A percentile compares a stretch with the other conserved stretches of the same genome.
phyloP scores from a whole-genome alignment of 2,888 invertebrate genomes.

The Drosophila kambysellisi region DNA sequence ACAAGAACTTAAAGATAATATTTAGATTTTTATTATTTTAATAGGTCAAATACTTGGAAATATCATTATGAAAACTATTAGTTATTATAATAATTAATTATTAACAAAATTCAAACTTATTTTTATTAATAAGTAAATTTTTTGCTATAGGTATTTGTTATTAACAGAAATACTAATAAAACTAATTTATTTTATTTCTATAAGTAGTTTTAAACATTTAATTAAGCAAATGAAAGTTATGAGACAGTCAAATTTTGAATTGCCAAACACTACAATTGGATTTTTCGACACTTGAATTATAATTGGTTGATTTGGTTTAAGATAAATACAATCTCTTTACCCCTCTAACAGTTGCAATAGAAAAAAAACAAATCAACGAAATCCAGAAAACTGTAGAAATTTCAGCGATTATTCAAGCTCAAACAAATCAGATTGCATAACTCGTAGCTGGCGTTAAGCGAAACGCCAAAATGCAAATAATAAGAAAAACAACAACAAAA shows the following conservation, averaged over 20 bases:
- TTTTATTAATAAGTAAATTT: not conserved
- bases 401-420: conserved; percentile 46
- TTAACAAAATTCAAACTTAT: not conserved
- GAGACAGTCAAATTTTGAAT: not conserved
- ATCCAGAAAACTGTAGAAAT: conserved; percentile 23
- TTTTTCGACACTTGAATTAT: conserved; percentile 24
- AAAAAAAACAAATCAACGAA: conserved; percentile 4
- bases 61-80: not conserved
- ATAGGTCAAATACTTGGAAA: not conserved
- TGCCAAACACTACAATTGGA: not conserved
- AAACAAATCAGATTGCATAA: conserved; percentile 64
- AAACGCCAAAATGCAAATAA: conserved; percentile 28
- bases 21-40: not conserved
- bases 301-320: conserved; percentile 47
- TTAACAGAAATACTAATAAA: too few relatives aligned
- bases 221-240: not conserved
- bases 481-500: conserved; percentile 15
- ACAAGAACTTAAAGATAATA: not conserved
- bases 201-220: not conserved
- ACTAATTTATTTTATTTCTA: too few relatives aligned
- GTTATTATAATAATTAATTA: too few relatives aligned
- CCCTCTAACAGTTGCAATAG: conserved; percentile 5
- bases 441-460: conserved; percentile 43
- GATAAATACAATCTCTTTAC: conserved; percentile 32
- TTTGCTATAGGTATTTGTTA: not conserved